A percentile compares a stretch with the other conserved stretches of the same genome.
Conservation (phyloP, 2,888 invertebrate genomes). For the Leptinotarsa juncta region DNA sequence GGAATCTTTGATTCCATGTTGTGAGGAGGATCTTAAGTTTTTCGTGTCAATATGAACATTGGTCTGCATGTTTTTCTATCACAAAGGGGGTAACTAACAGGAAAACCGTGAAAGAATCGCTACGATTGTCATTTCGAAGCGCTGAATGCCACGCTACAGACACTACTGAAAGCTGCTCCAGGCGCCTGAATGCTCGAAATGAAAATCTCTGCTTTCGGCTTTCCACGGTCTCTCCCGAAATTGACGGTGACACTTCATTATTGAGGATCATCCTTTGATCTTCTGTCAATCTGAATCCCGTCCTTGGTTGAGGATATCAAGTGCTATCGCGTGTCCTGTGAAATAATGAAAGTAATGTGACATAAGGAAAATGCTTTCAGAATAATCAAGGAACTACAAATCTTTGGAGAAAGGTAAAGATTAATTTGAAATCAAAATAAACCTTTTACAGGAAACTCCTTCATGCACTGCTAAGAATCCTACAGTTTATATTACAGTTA, state of each 20-base stretch:
- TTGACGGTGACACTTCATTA: slow-evolving; percentile 51
- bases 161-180: slow-evolving; percentile 39
- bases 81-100: background rate
- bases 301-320: too few species aligned
- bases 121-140: slow-evolving; percentile 10
- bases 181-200: slow-evolving; percentile 37
- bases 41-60: slow-evolving; percentile 82
- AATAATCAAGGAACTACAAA: too few species aligned
- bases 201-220: slow-evolving; percentile 51
- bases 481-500: too few species aligned
- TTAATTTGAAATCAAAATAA: too few species aligned
- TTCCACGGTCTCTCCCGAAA: slow-evolving; percentile 51
- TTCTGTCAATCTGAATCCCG: background rate
- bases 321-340: too few species aligned
- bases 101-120: background rate
- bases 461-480: too few species aligned
- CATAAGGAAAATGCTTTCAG: too few species aligned
- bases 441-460: too few species aligned
- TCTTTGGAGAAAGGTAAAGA: too few species aligned
- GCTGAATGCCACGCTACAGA: slow-evolving; percentile 35
- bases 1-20: slow-evolving; percentile 70
- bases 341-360: too few species aligned
- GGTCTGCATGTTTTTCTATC: slow-evolving; percentile 72
- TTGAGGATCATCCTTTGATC: slow-evolving; percentile 21
- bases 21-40: slow-evolving; percentile 73